These are phyloP conservation scores for Panthera uncia DNA, from an alignment of 2,113 vertebrate species.

Conservation along the genomic window DNA sequence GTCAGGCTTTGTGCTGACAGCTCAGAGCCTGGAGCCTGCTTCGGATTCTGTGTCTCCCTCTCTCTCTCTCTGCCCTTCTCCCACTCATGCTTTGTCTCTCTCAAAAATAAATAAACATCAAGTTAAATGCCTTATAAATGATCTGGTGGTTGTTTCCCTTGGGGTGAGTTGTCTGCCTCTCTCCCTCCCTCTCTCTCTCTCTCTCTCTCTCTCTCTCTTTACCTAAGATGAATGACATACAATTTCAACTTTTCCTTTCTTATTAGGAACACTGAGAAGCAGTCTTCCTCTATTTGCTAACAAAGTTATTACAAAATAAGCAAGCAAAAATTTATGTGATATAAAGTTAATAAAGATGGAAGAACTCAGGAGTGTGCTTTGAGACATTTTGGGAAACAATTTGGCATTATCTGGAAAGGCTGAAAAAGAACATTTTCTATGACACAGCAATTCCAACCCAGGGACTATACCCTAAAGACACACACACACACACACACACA, in stretches of 20 bases:
- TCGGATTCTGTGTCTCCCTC: too few species aligned
- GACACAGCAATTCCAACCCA: not conserved
- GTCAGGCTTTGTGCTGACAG: too few species aligned
- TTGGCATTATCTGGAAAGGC: not conserved
- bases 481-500: not conserved
- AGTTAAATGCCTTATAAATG: too few species aligned
- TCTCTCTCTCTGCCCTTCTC: too few species aligned
- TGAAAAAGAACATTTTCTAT: not conserved
- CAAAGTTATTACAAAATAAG: not conserved
- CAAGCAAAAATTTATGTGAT: not conserved
- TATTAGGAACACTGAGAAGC: not conserved
- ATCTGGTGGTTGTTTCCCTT: too few species aligned
- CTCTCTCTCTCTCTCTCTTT: not conserved
- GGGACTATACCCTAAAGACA: not conserved
- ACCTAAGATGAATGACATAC: not conserved
- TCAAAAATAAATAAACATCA: too few species aligned
- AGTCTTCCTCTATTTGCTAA: not conserved
- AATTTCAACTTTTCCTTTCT: not conserved
- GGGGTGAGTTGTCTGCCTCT: too few species aligned
- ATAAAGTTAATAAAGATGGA: not conserved
- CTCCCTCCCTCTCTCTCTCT: too few species aligned
- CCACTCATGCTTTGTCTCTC: too few species aligned
- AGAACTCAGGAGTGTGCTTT: not conserved
- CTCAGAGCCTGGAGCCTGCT: too few species aligned
- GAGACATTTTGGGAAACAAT: not conserved